These are phyloP conservation scores for Albula goreensis DNA, from an alignment of 2,113 vertebrate species.

Conservation along the genomic window DNA sequence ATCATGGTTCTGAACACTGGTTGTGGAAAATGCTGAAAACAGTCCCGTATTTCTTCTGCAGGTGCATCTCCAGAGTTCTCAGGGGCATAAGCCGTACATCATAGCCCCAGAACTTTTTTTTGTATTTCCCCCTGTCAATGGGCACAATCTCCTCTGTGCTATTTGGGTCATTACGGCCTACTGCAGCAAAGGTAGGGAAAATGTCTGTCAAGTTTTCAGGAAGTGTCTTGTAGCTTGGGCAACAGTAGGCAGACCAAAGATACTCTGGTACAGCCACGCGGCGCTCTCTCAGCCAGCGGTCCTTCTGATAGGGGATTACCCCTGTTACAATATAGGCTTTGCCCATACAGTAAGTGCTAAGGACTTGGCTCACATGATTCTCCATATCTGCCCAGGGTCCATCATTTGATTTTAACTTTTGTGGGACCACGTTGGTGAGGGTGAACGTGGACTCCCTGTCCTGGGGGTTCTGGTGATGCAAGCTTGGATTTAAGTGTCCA, in stretches of 20 bases:
- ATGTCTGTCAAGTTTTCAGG: slow-evolving; percentile 35
- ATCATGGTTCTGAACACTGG: slow-evolving; percentile 44
- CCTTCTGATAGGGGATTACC: slow-evolving; percentile 55
- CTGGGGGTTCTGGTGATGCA: slow-evolving; percentile 57
- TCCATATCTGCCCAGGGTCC: slow-evolving; percentile 73
- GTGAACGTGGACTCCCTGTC: slow-evolving; percentile 71
- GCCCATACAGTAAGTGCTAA: slow-evolving; percentile 50
- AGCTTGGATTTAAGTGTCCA: slow-evolving; percentile 74
- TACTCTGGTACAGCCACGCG: slow-evolving; percentile 67
- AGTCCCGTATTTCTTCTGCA: slow-evolving; percentile 47
- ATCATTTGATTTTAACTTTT: slow-evolving; percentile 61
- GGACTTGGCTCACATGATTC: slow-evolving; percentile 40
- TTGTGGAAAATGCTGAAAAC: slow-evolving; percentile 57
- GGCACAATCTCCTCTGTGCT: slow-evolving; percentile 68
- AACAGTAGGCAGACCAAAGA: slow-evolving; percentile 68
- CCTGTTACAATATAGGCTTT: slow-evolving; percentile 61
- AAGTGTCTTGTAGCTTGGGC: slow-evolving; percentile 54
- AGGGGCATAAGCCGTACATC: slow-evolving; percentile 59
- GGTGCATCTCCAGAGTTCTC: slow-evolving; percentile 54
- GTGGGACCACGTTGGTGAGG: slow-evolving; percentile 77
- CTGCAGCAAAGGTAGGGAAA: slow-evolving; percentile 60
- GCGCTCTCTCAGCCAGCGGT: slow-evolving; percentile 55
- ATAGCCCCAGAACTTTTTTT: slow-evolving; percentile 49
- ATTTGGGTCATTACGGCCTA: slow-evolving; percentile 65
- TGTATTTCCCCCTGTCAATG: not conserved